phyloP scores from a whole-genome alignment of 2,797 vertebrate genomes.

The Propithecus deckenii region DNA sequence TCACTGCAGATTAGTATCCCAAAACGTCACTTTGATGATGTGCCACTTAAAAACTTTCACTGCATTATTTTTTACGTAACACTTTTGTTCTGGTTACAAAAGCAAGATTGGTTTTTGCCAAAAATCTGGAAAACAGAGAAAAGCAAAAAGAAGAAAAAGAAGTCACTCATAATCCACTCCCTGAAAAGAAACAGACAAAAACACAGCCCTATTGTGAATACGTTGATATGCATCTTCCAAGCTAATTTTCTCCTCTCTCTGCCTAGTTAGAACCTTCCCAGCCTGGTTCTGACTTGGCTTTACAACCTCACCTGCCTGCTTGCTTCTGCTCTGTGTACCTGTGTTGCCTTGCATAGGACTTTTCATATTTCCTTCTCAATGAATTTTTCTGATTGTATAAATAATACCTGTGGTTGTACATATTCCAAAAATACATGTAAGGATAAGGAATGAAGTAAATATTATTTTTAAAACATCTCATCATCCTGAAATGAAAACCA shows the following conservation, averaged over 20 bases:
- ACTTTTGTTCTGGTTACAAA: neutral
- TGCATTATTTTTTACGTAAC: neutral
- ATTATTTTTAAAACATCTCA: neutral
- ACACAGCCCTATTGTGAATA: neutral
- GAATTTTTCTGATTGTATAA: neutral
- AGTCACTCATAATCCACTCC: neutral
- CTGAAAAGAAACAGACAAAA: neutral
- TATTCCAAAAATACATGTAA: neutral
- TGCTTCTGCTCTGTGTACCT: neutral
- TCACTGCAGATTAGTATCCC: neutral
- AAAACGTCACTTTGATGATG: neutral
- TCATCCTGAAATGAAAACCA: neutral
- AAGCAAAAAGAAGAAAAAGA: neutral
- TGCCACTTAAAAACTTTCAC: neutral
- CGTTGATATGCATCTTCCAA: neutral
- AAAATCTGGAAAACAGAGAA: conserved; percentile 14
- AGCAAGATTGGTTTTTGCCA: neutral
- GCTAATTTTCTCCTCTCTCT: neutral
- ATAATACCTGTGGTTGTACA: neutral
- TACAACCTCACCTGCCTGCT: neutral
- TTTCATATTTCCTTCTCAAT: neutral
- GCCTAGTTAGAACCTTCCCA: neutral
- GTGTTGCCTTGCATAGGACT: neutral
- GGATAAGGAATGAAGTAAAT: neutral
- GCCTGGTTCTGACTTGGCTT: neutral